Conservation (phyloP, 1,140 invertebrate species). For the Apis dorsata region DNA sequence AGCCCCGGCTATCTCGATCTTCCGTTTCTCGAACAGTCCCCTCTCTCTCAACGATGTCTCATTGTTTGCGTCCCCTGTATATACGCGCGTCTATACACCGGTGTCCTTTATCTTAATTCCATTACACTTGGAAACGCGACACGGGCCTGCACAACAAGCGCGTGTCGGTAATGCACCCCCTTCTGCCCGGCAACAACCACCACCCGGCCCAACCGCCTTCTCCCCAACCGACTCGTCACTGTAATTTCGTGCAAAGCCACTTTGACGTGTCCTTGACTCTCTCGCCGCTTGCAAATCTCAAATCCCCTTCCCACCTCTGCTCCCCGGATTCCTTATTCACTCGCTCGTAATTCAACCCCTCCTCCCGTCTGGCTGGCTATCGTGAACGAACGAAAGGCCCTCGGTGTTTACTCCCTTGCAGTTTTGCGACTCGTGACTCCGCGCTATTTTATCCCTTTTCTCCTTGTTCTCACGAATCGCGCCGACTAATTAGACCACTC, state of each 20-base stretch:
- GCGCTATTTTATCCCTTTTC: slow-evolving; percentile 32
- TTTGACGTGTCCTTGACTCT: slow-evolving; percentile 52
- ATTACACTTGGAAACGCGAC: slow-evolving; percentile 54
- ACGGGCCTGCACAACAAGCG: slow-evolving; percentile 10
- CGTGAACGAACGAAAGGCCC: not conserved
- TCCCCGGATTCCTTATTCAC: slow-evolving; percentile 6
- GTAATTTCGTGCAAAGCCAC: slow-evolving; percentile 39
- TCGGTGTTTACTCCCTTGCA: slow-evolving; percentile 18
- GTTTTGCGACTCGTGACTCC: not conserved
- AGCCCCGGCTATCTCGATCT: slow-evolving; percentile 43
- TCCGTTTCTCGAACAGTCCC: slow-evolving; percentile 17
- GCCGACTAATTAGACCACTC: slow-evolving; percentile 34
- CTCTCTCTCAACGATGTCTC: slow-evolving; percentile 36
- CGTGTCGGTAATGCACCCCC: slow-evolving; percentile 38
- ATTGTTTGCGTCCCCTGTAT: slow-evolving; percentile 48
- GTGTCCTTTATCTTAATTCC: slow-evolving; percentile 61
- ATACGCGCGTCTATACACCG: slow-evolving; percentile 32
- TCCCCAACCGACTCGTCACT: slow-evolving; percentile 7
- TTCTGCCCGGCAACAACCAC: slow-evolving; percentile 17
- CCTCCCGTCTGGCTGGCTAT: not conserved
- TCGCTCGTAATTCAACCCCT: slow-evolving; percentile 22
- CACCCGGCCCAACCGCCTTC: not conserved
- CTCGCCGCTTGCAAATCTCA: slow-evolving; percentile 36
- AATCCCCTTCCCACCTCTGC: not conserved
- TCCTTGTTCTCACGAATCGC: slow-evolving; percentile 19